Percentiles rank a stretch among this genome's conserved stretches.
Evolutionary conservation across 2,888 invertebrate species (phyloP).

Genomic region (Lagria hirta): DNA sequence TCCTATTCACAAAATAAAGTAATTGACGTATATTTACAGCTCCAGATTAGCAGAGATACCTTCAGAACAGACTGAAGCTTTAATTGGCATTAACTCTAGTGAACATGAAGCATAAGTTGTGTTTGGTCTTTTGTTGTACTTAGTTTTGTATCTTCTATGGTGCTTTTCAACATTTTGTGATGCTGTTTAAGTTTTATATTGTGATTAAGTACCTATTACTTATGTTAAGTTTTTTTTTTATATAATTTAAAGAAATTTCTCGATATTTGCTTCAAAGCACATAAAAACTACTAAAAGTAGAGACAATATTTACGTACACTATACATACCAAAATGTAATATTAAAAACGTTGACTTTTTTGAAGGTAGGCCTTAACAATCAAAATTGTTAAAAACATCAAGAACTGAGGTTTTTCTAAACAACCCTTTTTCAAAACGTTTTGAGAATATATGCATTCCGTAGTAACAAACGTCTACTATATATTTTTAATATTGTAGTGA

Average conservation of each 20-base stretch:
- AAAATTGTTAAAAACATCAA: slow-evolving; percentile 1
- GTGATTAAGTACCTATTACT: slow-evolving; percentile 22
- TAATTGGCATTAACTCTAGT: slow-evolving; percentile 62
- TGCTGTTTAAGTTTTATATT: slow-evolving; percentile 19
- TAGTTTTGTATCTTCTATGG: slow-evolving; percentile 9
- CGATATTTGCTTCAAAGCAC: too few species aligned
- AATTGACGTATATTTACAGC: slow-evolving; percentile 31
- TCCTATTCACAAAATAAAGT: slow-evolving; percentile 6
- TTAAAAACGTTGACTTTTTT: slow-evolving; percentile 12
- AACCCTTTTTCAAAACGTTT: slow-evolving; percentile 10
- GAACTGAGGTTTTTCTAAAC: slow-evolving; percentile 2
- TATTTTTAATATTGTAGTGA: slow-evolving; percentile 18
- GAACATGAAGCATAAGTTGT: slow-evolving; percentile 58
- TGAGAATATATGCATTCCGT: slow-evolving; percentile 12
- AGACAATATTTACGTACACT: slow-evolving; percentile 16
- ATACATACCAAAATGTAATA: slow-evolving; percentile 8
- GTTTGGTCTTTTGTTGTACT: slow-evolving; percentile 8
- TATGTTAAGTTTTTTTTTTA: slow-evolving; percentile 12
- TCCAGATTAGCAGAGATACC: slow-evolving; percentile 64
- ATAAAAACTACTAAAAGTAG: too few species aligned
- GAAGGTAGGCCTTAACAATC: slow-evolving; percentile 17
- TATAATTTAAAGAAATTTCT: slow-evolving; percentile 9
- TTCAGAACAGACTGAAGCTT: slow-evolving; percentile 69
- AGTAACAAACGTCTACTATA: slow-evolving; percentile 8
- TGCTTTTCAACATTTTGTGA: too few species aligned